Percentiles rank a stretch among this genome's conserved stretches.
phyloP scores from a whole-genome alignment of 2,797 vertebrate genomes.

The Lindbergichthys nudifrons region DNA sequence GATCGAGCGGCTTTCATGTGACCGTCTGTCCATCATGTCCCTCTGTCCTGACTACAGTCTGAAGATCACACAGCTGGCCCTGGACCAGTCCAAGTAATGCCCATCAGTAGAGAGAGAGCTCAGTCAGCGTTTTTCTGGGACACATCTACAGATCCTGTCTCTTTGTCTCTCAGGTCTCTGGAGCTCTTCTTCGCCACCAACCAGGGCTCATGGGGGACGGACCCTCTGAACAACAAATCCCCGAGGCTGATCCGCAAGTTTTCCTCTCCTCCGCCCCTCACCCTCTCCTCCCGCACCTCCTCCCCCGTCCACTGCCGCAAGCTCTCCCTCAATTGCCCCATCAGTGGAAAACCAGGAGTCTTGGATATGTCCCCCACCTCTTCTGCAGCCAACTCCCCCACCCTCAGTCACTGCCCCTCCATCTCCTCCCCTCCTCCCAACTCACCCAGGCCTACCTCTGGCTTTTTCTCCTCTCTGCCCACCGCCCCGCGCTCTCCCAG shows the following conservation, averaged over 20 bases:
- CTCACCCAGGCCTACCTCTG: slow-evolving; percentile 79
- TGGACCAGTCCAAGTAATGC: slow-evolving; percentile 84
- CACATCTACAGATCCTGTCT: slow-evolving; percentile 4
- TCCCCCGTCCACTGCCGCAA: slow-evolving; percentile 93
- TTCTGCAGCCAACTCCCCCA: slow-evolving; percentile 87
- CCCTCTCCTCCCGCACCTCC: slow-evolving; percentile 88
- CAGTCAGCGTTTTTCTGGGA: not conserved
- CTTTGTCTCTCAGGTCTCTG: slow-evolving; percentile 86
- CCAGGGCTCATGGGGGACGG: slow-evolving; percentile 88
- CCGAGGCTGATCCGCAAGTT: slow-evolving; percentile 94
- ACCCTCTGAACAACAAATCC: slow-evolving; percentile 89
- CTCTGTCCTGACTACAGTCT: slow-evolving; percentile 86
- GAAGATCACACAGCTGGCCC: slow-evolving; percentile 83
- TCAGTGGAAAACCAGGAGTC: slow-evolving; percentile 85
- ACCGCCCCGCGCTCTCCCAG: slow-evolving; percentile 87
- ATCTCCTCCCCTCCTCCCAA: slow-evolving; percentile 82
- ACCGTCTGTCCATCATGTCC: slow-evolving; percentile 84
- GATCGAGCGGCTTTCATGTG: slow-evolving; percentile 81
- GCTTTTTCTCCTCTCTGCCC: slow-evolving; percentile 85
- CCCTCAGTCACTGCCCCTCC: slow-evolving; percentile 86
- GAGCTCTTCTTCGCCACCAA: slow-evolving; percentile 95
- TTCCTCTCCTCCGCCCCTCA: slow-evolving; percentile 92
- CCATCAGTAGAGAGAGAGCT: not conserved
- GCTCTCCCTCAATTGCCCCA: slow-evolving; percentile 91
- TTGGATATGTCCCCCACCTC: slow-evolving; percentile 90